phyloP scores from a whole-genome alignment of 2,888 invertebrate genomes.

The Brenthis hecate region DNA sequence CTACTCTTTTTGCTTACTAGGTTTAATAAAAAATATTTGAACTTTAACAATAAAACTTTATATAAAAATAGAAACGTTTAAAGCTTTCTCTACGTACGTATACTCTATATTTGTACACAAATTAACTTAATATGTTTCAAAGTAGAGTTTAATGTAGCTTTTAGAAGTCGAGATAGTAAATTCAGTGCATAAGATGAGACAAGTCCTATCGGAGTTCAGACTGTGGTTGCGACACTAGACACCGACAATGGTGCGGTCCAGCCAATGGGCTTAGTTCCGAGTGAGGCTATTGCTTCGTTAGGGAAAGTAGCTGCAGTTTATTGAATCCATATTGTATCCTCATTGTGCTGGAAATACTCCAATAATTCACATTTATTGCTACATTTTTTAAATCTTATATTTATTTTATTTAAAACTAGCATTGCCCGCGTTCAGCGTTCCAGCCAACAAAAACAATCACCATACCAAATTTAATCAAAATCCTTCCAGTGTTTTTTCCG shows the following conservation, averaged over 20 bases:
- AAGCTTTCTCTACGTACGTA: background rate
- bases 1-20: no score
- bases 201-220: constrained; percentile 33
- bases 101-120: background rate
- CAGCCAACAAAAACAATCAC: no score
- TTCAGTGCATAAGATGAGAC: constrained; percentile 25
- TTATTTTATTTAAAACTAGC: no score
- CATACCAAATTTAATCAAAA: no score
- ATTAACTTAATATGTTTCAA: constrained; percentile 10
- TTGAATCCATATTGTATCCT: constrained; percentile 1
- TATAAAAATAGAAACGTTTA: no score
- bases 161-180: constrained; percentile 9
- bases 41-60: no score
- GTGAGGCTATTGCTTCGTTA: constrained; percentile 24
- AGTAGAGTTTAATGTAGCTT: constrained; percentile 14
- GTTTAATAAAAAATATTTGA: no score
- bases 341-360: background rate
- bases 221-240: constrained; percentile 35
- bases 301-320: constrained; percentile 8
- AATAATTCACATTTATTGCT: background rate
- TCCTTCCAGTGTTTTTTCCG: no score
- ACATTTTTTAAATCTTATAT: background rate
- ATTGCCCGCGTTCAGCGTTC: no score
- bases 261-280: constrained; percentile 26
- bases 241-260: constrained; percentile 29